Evolutionary conservation across 1,140 invertebrate species (phyloP), one percentile per base, ranked within the genome.

Genomic region (Eulimnadia texana): DNA sequence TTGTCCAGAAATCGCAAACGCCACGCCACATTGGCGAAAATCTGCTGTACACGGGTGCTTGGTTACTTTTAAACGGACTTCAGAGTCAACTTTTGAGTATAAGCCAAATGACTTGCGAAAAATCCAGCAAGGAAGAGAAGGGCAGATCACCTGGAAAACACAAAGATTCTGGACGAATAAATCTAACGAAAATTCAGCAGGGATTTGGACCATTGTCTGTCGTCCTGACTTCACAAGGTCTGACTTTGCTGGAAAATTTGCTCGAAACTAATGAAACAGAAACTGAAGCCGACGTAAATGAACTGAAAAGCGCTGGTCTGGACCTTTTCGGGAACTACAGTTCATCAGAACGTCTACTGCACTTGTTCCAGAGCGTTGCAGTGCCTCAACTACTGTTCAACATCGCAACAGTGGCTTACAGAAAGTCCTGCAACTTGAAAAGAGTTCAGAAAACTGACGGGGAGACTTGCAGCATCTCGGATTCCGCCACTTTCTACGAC

Each of bases 401-500:
- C 64, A 70, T 95, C 47, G 87, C 90, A 6, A 87, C 88, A 2
- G 86, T 92, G 23, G 85, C 87, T 65, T 93, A 93, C 72, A 81
- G 88, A 70, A 94, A 93, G 78, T 88, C 88, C 19, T 90, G 86
- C 64, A 86, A 83, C 29, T 72, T 91, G 64, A 90, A 89, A 70
- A 77, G 87, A 61, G 81, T 87, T 52, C 85, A 87, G 72, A 86
- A 87, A 70, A 84, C 88, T 73, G 81, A 82, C 73, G 84, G 84
- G 61, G 88, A 90, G 68, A 83, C 83, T 10, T 83, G 88, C 50
- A 90, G 88, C 68, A 82, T 85, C 52, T 92, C 88, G 0, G 90
- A 94, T 71, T 92, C 89, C 3, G 92, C 90, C 47, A 92, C 89
- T 20, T 94, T 90, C 72, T 93, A 91, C 71, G 90, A 93, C 73